Conservation (phyloP, 2,797 vertebrate species). For the Pantherophis alleghaniensis region DNA sequence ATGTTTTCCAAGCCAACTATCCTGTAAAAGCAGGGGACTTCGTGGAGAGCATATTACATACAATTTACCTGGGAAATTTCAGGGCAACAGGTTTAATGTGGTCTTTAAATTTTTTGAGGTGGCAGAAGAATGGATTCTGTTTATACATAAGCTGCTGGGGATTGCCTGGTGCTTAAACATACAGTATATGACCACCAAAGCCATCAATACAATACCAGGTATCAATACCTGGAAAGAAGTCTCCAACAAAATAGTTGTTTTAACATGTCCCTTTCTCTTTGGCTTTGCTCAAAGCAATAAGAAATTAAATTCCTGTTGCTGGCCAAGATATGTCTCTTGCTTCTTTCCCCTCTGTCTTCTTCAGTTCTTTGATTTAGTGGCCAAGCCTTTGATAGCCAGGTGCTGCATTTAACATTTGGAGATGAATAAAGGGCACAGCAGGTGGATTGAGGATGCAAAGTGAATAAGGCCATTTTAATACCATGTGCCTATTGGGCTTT, state of each 20-base stretch:
- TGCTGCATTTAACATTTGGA: not conserved
- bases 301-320: not conserved
- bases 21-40: not conserved
- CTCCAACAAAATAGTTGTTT: not conserved
- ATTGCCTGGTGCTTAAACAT: not conserved
- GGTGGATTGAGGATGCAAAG: not conserved
- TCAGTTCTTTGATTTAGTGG: not conserved
- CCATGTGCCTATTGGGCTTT: not conserved
- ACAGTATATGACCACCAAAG: not conserved
- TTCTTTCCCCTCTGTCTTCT: not conserved
- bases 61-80: not conserved
- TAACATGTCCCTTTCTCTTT: not conserved
- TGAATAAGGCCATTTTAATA: not conserved
- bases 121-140: not conserved
- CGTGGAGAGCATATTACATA: not conserved
- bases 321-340: not conserved
- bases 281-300: not conserved
- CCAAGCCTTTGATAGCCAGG: not conserved
- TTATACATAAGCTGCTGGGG: not conserved
- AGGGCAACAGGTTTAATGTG: not conserved
- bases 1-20: slow-evolving; percentile 3
- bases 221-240: not conserved
- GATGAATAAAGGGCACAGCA: not conserved
- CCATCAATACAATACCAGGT: not conserved
- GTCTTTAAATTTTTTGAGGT: not conserved